Evolutionary conservation across 2,797 vertebrate species (phyloP), one percentile per base, ranked within the genome.

Genomic region (Ambastaia sidthimunki): DNA sequence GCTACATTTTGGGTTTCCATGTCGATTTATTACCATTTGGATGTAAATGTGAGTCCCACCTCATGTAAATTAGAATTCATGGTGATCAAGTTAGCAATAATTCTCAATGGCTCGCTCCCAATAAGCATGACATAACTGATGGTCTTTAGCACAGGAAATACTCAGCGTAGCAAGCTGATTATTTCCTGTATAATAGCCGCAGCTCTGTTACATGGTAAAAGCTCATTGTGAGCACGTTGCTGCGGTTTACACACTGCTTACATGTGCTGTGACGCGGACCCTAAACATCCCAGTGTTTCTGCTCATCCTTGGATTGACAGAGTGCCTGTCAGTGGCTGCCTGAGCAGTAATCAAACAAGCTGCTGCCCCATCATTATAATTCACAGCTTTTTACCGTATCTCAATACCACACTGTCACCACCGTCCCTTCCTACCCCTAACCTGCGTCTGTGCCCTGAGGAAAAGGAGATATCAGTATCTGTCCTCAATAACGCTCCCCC

Each of bases 401-500:
- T 81, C 74, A 21, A 25, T 69, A 63, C 52, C 59, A 34, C 25
- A 16, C 66, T 60, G 67, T 76, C 67, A 67, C 34, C 44, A 59
- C 16, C 25, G 66, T 63, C 73, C 67, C 71, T 79, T 65, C 63
- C 71, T 18, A 57, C 21, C 76, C 48, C 67, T 75, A 75, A 71
- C 72, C 67, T 23, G 31, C 28, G 6, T 78, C 48, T 68, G 12
- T 78, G 37, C 79, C 74, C 74, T 28, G 63, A 76, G 59, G 70
- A 68, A 71, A 71, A 82, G 59, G 73, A 73, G 73, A 79, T 82
- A 82, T 82, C 80, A 71, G 60, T 25, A 67, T 72, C 57, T 69
- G 44, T 76, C 48, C 54, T 44, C 75, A 79, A 28, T 68, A 71
- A 48, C 44, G 71, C 25, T 79, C 62, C 28, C 59, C 34, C 55